These are phyloP conservation scores for Aporophyla lueneburgensis DNA, from an alignment of 2,888 invertebrate genomes.

Conservation along the genomic window DNA sequence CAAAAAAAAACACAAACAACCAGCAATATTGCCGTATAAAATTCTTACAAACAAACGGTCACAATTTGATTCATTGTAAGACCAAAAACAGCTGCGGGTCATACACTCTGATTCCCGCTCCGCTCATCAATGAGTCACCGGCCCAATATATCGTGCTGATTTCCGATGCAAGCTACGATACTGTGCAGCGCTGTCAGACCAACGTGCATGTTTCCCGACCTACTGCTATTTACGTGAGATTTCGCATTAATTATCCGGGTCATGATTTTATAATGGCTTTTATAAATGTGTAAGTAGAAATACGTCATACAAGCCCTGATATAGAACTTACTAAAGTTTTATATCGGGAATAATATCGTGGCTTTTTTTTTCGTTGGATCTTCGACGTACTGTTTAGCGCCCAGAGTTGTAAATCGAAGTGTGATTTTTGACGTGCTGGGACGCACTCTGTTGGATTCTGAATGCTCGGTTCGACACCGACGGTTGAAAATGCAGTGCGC, in stretches of 20 bases:
- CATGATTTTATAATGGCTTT: conserved; percentile 19
- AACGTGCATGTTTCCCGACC: conserved; percentile 44
- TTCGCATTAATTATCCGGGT: conserved; percentile 48
- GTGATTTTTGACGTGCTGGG: too few relatives aligned
- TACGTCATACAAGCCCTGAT: neutral
- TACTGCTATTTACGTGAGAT: conserved; percentile 43
- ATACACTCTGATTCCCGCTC: conserved; percentile 40
- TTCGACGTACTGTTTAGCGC: too few relatives aligned
- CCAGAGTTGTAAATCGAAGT: too few relatives aligned
- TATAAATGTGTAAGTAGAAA: neutral
- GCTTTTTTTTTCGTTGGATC: too few relatives aligned
- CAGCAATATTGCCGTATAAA: neutral
- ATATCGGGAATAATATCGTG: too few relatives aligned
- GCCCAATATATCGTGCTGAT: conserved; percentile 64
- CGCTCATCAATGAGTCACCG: conserved; percentile 56
- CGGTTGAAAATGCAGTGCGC: too few relatives aligned
- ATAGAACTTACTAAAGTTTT: neutral
- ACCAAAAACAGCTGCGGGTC: neutral
- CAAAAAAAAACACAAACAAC: neutral
- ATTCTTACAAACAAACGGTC: neutral
- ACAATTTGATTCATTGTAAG: neutral
- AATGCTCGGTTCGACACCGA: too few relatives aligned
- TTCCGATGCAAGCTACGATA: conserved; percentile 63
- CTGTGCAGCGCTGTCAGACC: conserved; percentile 49
- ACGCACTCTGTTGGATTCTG: too few relatives aligned